Percentiles rank a stretch among this genome's conserved stretches.
phyloP scores from a whole-genome alignment of 2,113 vertebrate species.

The Pomatorhinus ruficollis region DNA sequence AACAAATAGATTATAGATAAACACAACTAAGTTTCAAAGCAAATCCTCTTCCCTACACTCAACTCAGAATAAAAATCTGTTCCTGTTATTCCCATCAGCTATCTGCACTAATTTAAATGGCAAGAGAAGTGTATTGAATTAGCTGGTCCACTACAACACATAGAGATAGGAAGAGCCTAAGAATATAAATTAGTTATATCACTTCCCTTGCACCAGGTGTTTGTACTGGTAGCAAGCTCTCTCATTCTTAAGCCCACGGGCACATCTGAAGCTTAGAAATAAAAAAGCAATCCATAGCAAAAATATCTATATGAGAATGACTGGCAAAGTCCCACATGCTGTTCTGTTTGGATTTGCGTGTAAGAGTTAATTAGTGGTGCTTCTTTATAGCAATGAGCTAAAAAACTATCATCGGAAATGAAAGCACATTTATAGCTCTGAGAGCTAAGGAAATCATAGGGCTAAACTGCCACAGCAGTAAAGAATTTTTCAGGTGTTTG shows the following conservation, averaged over 20 bases:
- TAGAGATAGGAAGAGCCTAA: not conserved
- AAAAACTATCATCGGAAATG: not conserved
- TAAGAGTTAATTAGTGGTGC: not conserved
- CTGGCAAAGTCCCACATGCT: not conserved
- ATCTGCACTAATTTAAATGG: not conserved
- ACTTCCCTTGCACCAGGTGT: not conserved
- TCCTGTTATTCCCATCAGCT: not conserved
- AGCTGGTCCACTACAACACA: not conserved
- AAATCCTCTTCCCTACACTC: not conserved
- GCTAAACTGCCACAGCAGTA: not conserved
- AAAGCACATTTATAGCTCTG: not conserved
- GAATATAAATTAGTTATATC: not conserved
- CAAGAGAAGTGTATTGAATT: not conserved
- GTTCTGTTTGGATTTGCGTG: not conserved
- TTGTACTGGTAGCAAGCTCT: not conserved
- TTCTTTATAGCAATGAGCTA: not conserved
- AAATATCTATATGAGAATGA: not conserved
- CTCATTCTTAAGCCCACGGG: not conserved
- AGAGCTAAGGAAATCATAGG: not conserved
- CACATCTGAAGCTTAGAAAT: not conserved
- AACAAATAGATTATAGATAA: not conserved
- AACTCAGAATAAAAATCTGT: not conserved
- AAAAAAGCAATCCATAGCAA: not conserved
- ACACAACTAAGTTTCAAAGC: not conserved
- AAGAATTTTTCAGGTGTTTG: slow-evolving; percentile 1